phyloP scores from a whole-genome alignment of 2,888 invertebrate species.

The Shargacucullia verbasci region DNA sequence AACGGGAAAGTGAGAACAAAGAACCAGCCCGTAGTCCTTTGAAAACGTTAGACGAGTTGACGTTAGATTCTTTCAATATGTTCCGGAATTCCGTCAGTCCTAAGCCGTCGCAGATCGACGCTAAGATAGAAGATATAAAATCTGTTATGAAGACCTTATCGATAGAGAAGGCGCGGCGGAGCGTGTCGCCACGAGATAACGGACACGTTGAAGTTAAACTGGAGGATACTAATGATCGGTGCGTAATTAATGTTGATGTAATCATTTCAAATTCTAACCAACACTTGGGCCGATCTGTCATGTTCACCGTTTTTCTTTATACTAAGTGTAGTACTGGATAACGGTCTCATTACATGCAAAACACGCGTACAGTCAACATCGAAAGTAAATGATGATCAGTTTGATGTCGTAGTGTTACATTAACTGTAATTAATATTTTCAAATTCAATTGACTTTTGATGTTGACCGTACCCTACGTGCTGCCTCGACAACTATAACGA shows the following conservation, averaged over 20 bases:
- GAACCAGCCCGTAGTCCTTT: slow-evolving; percentile 77
- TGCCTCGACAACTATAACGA: too few species aligned
- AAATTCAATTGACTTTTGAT: too few species aligned
- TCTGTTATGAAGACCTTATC: slow-evolving; percentile 84
- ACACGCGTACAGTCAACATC: too few species aligned
- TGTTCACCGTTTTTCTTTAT: too few species aligned
- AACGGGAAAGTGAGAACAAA: slow-evolving; percentile 67
- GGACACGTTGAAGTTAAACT: slow-evolving; percentile 76
- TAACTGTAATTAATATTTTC: too few species aligned
- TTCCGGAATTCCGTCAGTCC: slow-evolving; percentile 83
- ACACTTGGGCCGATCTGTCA: too few species aligned
- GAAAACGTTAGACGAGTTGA: slow-evolving; percentile 80
- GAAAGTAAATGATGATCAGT: too few species aligned
- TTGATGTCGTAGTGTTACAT: too few species aligned
- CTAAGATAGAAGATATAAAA: slow-evolving; percentile 85
- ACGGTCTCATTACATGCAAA: too few species aligned
- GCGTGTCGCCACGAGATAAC: slow-evolving; percentile 85
- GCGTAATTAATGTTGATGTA: slow-evolving; percentile 4
- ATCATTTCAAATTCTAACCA: too few species aligned
- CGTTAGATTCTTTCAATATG: slow-evolving; percentile 81
- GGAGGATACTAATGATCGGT: slow-evolving; percentile 89
- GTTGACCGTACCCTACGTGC: too few species aligned
- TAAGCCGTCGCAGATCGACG: slow-evolving; percentile 80
- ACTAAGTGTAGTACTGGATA: too few species aligned
- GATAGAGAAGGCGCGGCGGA: slow-evolving; percentile 76